Evolutionary conservation across 2,797 vertebrate species (phyloP).

Genomic region (Aselliscus stoliczkanus): DNA sequence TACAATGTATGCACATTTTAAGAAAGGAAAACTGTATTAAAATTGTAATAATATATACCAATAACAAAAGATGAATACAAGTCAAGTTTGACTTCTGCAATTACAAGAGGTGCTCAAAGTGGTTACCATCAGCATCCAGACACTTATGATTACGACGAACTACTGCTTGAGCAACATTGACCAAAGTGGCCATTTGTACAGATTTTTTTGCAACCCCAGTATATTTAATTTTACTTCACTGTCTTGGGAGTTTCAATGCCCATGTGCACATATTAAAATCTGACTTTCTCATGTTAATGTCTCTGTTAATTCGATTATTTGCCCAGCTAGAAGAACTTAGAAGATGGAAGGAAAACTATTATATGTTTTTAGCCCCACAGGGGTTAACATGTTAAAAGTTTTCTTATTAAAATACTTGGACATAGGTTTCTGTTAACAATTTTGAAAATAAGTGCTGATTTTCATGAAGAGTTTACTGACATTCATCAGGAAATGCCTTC

Average conservation of each 20-base stretch:
- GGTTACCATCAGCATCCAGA: too few species aligned
- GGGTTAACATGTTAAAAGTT: background rate
- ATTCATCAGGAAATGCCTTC: background rate
- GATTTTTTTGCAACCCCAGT: too few species aligned
- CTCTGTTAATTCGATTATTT: background rate
- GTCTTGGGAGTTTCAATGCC: background rate
- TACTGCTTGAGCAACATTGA: too few species aligned
- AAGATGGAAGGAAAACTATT: background rate
- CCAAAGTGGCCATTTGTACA: too few species aligned
- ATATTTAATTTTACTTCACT: background rate
- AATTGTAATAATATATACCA: too few species aligned
- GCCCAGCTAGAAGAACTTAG: background rate
- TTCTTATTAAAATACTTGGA: constrained; percentile 21
- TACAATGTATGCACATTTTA: too few species aligned
- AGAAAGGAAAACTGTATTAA: too few species aligned
- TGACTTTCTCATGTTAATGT: background rate
- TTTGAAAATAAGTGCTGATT: background rate
- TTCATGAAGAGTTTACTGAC: background rate
- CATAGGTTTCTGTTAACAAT: background rate
- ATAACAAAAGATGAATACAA: too few species aligned
- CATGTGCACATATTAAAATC: background rate
- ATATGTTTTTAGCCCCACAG: background rate
- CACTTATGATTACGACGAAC: too few species aligned
- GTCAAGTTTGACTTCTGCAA: too few species aligned
- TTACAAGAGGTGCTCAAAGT: too few species aligned